These are phyloP conservation scores for Coracias cyanogaster DNA, from an alignment of 2,797 vertebrate genomes.

Conservation along the genomic window DNA sequence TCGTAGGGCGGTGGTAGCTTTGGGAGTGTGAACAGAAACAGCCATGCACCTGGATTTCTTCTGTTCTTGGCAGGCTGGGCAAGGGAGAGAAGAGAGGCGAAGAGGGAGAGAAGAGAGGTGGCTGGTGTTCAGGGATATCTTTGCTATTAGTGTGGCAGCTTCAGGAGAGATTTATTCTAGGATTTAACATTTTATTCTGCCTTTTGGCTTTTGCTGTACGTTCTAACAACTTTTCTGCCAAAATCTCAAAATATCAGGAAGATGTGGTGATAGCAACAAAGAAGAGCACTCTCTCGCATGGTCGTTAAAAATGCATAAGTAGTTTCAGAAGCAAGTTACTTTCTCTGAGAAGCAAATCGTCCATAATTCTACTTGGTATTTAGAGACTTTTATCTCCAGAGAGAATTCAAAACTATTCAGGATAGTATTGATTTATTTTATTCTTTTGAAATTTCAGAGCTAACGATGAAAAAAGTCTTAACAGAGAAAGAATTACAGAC, in stretches of 20 bases:
- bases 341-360: slow-evolving; percentile 53
- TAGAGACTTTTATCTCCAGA: slow-evolving; percentile 59
- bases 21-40: not conserved
- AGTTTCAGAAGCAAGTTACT: slow-evolving; percentile 16
- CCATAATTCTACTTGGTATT: slow-evolving; percentile 61
- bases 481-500: not conserved
- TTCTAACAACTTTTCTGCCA: not conserved
- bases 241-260: slow-evolving; percentile 11
- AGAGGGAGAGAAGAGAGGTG: not conserved
- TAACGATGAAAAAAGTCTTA: not conserved
- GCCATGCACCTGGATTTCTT: not conserved
- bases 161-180: not conserved
- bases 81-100: not conserved
- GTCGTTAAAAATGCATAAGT: slow-evolving; percentile 49
- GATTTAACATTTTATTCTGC: slow-evolving; percentile 18
- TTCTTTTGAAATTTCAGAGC: slow-evolving; percentile 2
- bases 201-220: slow-evolving; percentile 40
- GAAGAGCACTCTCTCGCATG: not conserved
- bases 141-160: not conserved
- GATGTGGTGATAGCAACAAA: not conserved
- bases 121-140: not conserved
- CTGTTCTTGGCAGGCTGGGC: not conserved
- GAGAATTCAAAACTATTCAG: slow-evolving; percentile 11
- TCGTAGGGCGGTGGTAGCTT: not conserved
- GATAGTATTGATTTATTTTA: slow-evolving; percentile 23